Evolutionary conservation across 2,113 vertebrate genomes (phyloP).

Genomic region (Alces alces): DNA sequence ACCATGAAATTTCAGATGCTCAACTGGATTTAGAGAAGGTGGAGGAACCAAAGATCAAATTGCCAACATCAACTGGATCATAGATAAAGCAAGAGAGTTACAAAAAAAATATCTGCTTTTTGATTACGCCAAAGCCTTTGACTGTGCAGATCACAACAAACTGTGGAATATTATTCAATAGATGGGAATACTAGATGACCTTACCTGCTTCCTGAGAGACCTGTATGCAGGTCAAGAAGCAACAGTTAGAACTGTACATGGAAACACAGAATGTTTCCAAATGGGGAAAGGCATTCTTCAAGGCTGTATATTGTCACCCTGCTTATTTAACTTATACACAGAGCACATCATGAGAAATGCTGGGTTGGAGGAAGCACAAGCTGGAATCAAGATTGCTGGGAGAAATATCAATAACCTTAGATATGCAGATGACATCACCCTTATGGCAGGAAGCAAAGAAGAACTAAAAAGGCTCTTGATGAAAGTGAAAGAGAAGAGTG

Average conservation of each 20-base stretch:
- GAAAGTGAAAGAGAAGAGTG: not conserved
- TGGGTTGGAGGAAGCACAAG: not conserved
- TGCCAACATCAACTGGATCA: not conserved
- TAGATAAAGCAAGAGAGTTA: not conserved
- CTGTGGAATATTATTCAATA: not conserved
- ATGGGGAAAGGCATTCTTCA: not conserved
- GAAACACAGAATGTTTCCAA: not conserved
- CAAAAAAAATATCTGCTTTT: not conserved
- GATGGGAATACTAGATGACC: rapidly evolving
- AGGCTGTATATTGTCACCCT: not conserved
- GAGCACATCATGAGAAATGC: not conserved
- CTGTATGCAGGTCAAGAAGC: not conserved
- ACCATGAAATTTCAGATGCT: not conserved
- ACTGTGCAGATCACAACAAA: not conserved
- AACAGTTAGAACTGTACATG: not conserved
- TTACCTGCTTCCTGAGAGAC: not conserved
- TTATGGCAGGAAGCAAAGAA: not conserved
- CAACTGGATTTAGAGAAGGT: not conserved
- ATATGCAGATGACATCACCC: rapidly evolving
- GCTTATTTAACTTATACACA: not conserved
- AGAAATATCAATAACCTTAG: not conserved
- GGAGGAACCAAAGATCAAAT: not conserved
- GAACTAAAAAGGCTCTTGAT: not conserved
- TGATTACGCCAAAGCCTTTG: not conserved
- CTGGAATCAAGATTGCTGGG: not conserved